These are phyloP conservation scores for Champsocephalus gunnari DNA, from an alignment of 2,797 vertebrate species.

Conservation along the genomic window DNA sequence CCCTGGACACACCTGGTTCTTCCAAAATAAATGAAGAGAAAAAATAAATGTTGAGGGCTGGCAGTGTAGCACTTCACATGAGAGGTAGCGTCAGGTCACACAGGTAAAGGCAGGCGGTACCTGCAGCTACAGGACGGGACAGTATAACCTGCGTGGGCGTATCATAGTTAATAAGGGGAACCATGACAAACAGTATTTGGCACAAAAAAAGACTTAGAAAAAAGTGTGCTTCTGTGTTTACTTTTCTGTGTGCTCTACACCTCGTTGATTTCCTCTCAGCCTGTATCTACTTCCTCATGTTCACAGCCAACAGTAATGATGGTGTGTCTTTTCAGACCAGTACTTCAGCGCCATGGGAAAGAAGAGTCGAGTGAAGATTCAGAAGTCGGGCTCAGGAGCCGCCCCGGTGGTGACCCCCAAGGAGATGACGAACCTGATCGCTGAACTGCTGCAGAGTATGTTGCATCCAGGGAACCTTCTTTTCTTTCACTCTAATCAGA, in stretches of 20 bases:
- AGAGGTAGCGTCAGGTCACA: too few species aligned
- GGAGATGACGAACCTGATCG: conserved; percentile 95
- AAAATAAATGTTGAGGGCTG: too few species aligned
- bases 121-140: too few species aligned
- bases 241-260: neutral
- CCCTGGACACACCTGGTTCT: too few species aligned
- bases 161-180: neutral
- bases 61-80: too few species aligned
- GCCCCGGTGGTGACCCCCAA: conserved; percentile 90
- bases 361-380: conserved; percentile 98
- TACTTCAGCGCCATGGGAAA: conserved; percentile 91
- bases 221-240: neutral
- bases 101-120: too few species aligned
- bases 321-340: conserved; percentile 55
- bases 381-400: conserved; percentile 93
- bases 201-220: neutral
- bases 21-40: too few species aligned
- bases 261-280: too few species aligned
- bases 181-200: neutral
- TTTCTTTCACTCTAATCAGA: too few species aligned
- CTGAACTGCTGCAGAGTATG: conserved; percentile 95
- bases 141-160: too few species aligned
- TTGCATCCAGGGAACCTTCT: conserved; percentile 37
- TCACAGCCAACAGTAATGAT: neutral
- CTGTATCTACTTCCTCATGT: too few species aligned